A percentile compares a stretch with the other conserved stretches of the same genome.
Conservation (phyloP, 2,113 vertebrate species). For the Himantopus leucocephalus region DNA sequence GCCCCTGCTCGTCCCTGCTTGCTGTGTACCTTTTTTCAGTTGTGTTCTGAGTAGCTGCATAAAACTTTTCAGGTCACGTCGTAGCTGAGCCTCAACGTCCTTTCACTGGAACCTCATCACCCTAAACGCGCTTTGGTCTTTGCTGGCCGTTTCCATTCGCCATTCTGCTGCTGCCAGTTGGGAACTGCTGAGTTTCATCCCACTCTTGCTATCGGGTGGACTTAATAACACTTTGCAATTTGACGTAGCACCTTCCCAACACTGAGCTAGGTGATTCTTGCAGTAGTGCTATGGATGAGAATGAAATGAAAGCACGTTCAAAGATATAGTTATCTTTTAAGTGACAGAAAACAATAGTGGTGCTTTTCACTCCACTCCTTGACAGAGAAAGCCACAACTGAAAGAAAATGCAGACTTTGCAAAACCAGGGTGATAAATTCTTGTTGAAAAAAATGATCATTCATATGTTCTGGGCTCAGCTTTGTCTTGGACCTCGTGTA, state of each 20-base stretch:
- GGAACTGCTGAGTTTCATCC: neutral
- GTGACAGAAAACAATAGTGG: neutral
- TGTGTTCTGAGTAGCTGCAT: neutral
- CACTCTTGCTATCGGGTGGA: neutral
- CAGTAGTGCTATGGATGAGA: neutral
- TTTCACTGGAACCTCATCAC: neutral
- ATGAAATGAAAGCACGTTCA: neutral
- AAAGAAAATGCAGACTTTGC: neutral
- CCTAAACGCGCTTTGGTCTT: neutral
- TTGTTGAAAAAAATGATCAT: neutral
- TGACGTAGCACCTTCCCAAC: neutral
- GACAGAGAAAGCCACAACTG: neutral
- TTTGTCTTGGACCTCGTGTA: neutral
- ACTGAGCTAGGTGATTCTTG: neutral
- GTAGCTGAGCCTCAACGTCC: neutral
- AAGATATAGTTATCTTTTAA: neutral
- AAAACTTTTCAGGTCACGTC: neutral
- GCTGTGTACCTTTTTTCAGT: neutral
- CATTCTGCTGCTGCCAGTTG: neutral
- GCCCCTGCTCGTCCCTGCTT: neutral
- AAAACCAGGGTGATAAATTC: neutral
- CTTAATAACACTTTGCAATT: neutral
- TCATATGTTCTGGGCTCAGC: neutral
- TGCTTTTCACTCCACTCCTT: neutral
- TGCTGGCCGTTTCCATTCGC: neutral